A percentile compares a stretch with the other conserved stretches of the same genome.
Conservation (phyloP, 2,888 invertebrate species). For the Drosophila greeni region DNA sequence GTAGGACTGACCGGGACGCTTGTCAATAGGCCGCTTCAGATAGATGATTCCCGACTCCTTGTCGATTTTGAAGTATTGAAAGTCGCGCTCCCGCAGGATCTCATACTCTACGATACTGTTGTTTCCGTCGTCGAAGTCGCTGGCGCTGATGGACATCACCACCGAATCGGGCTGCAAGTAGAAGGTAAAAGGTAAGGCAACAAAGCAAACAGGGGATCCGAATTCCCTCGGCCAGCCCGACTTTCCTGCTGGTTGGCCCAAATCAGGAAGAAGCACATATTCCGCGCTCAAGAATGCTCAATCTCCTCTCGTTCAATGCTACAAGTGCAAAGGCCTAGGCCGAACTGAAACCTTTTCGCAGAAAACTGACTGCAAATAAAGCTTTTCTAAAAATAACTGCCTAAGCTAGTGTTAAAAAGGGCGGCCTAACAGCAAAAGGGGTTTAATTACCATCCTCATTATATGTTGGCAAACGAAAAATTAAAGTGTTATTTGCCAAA, state of each 20-base stretch:
- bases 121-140: constrained; percentile 93
- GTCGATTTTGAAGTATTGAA: constrained; percentile 89
- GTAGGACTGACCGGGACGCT: constrained; percentile 76
- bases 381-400: constrained; percentile 16
- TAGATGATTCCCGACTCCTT: constrained; percentile 90
- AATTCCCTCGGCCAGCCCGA: background rate
- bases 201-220: constrained; percentile 13
- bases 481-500: background rate
- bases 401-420: no score
- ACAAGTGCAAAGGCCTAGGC: constrained; percentile 3
- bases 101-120: constrained; percentile 91
- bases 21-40: constrained; percentile 79
- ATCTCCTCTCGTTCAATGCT: background rate
- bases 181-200: constrained; percentile 37
- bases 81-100: constrained; percentile 79
- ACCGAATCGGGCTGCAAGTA: constrained; percentile 80
- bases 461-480: background rate
- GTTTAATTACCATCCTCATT: background rate
- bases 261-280: constrained; percentile 53
- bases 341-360: constrained; percentile 35
- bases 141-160: constrained; percentile 94
- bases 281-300: background rate
- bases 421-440: background rate
- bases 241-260: constrained; percentile 48
- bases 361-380: background rate